These are phyloP conservation scores for Tyto alba DNA, from an alignment of 2,113 vertebrate genomes.

Conservation along the genomic window DNA sequence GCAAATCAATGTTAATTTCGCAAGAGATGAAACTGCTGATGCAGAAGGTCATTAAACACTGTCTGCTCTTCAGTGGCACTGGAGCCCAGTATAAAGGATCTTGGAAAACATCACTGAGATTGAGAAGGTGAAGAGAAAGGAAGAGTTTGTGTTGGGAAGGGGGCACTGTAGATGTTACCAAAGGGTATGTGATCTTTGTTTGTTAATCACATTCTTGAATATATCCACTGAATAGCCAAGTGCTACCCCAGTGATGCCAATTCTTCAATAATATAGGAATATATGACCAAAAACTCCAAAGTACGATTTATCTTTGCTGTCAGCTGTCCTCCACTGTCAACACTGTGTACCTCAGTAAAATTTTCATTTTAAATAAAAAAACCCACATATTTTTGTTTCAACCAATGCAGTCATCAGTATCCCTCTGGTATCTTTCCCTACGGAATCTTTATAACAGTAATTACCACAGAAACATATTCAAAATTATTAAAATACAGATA, in stretches of 20 bases:
- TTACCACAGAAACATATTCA: neutral
- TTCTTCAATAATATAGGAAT: neutral
- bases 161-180: neutral
- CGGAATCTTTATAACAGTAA: neutral
- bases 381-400: neutral
- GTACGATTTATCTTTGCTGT: neutral
- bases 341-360: neutral
- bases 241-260: neutral
- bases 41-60: neutral
- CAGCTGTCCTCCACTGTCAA: neutral
- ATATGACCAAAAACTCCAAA: neutral
- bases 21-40: slow-evolving; percentile 20
- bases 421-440: neutral
- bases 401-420: neutral
- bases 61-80: neutral
- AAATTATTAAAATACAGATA: neutral
- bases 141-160: neutral
- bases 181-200: neutral
- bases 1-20: slow-evolving; percentile 17
- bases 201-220: neutral
- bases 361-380: neutral
- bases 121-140: neutral
- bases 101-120: neutral
- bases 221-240: neutral
- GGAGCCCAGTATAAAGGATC: neutral